Percentiles rank a stretch among this genome's conserved stretches.
Conservation (phyloP, 1,140 invertebrate species). For the Heliconius congener region DNA sequence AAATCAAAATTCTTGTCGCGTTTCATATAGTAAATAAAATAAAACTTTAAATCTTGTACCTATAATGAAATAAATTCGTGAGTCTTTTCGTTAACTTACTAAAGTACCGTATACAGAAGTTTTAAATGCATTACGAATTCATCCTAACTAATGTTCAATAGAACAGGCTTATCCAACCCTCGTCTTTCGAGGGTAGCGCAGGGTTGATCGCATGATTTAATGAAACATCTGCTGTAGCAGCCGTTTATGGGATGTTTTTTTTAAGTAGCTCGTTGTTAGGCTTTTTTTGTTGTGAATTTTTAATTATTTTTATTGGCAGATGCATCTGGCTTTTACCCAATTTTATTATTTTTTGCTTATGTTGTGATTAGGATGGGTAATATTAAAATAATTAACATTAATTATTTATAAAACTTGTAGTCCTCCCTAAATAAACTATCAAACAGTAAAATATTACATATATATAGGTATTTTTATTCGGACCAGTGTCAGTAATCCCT, state of each 20-base stretch:
- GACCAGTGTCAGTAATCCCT: too few relatives aligned
- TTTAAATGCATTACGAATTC: not conserved
- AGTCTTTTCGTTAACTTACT: not conserved
- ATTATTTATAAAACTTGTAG: too few relatives aligned
- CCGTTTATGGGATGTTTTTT: not conserved
- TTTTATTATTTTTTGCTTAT: not conserved
- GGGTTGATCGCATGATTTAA: conserved; percentile 3
- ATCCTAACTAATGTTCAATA: not conserved
- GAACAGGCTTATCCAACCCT: not conserved
- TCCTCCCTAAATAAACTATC: too few relatives aligned
- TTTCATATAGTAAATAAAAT: too few relatives aligned
- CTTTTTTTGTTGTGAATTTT: not conserved
- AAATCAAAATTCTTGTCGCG: too few relatives aligned
- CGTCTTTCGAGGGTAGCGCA: not conserved
- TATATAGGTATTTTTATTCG: too few relatives aligned
- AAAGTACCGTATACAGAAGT: not conserved
- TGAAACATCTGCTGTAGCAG: not conserved
- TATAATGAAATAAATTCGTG: too few relatives aligned
- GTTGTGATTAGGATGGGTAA: not conserved
- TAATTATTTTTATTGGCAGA: conserved; percentile 7
- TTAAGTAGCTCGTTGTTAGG: not conserved
- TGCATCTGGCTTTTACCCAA: not conserved
- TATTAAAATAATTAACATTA: too few relatives aligned
- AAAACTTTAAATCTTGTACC: too few relatives aligned
- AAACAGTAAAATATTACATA: too few relatives aligned